Evolutionary conservation across 2,113 vertebrate genomes (phyloP), one percentile per base, ranked within the genome.

Genomic region (Solea senegalensis): DNA sequence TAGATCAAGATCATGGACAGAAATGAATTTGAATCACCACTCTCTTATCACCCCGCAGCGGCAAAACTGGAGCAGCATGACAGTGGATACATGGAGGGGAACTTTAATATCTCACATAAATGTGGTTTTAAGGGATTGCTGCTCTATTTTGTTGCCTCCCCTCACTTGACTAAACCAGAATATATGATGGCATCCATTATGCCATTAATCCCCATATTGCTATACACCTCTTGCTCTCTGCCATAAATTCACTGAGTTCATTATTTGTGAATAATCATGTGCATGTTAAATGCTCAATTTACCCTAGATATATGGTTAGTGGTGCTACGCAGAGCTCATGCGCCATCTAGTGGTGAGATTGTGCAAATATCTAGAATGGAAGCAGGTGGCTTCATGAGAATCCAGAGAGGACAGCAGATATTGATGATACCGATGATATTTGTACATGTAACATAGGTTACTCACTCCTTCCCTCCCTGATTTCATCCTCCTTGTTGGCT

Each of bases 1-100:
- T 92, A 91, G 90, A 93, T 88, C 83, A 81, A 83, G 80, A 85
- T 86, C 82, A 82, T 71, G 80, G 83, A 78, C 80, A 86, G 88
- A 84, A 89, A 90, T 86, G 78, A 89, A 89, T 89, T 88, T 80
- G 74, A 92, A 88, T 87, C 78, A 83, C 73, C 66, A 69, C 80
- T 82, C 80, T 87, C 34, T 34, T 6, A 34, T 34, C 82, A 87
- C 86, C 85, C 88, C 70, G 68, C 64, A 72, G 44, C 51, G 62
- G 74, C 61, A 83, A 76, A 87, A 86, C 43, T 86, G 74, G 86
- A 88, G 72, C 82, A 83, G 71, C n/a, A 55, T 26, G 40, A 65
- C 62, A 74, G 46, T 65, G 77, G 78, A 74, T 64, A 78, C 65
- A 83, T 61, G 50, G 55, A 67, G 62, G 71, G 40, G 68, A 78